Evolutionary conservation across 2,797 vertebrate species (phyloP).

Genomic region (Garrulus glandarius): DNA sequence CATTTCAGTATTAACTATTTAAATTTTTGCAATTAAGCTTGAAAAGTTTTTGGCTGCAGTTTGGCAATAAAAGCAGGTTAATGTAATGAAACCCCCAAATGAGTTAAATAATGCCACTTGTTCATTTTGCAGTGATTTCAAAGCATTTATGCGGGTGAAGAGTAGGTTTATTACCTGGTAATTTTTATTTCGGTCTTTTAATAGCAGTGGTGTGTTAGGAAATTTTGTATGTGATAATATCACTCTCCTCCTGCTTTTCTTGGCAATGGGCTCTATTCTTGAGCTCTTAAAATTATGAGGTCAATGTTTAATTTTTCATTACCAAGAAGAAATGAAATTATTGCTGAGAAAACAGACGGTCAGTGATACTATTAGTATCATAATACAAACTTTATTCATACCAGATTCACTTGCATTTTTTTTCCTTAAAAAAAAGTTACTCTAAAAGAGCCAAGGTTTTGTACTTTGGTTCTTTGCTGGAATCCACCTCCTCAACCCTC

Average conservation of each 20-base stretch:
- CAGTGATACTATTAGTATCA: constrained; percentile 57
- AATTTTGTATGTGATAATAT: constrained; percentile 35
- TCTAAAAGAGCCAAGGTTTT: neutral
- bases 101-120: constrained; percentile 53
- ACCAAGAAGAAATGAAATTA: neutral
- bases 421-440: neutral
- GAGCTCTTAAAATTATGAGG: neutral
- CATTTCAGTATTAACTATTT: neutral
- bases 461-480: neutral
- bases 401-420: neutral
- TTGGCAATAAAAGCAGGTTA: neutral
- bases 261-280: neutral
- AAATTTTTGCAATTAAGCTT: neutral
- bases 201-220: constrained; percentile 47
- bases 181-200: constrained; percentile 47
- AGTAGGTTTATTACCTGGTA: constrained; percentile 66
- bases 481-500: neutral
- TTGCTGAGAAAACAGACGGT: constrained; percentile 22
- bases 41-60: neutral
- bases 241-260: constrained; percentile 18
- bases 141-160: constrained; percentile 52
- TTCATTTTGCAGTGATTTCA: constrained; percentile 72
- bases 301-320: neutral
- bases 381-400: constrained; percentile 60
- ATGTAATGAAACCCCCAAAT: neutral